These are phyloP conservation scores for Gorsachius goisagi DNA, from an alignment of 2,113 vertebrate genomes.

Conservation along the genomic window DNA sequence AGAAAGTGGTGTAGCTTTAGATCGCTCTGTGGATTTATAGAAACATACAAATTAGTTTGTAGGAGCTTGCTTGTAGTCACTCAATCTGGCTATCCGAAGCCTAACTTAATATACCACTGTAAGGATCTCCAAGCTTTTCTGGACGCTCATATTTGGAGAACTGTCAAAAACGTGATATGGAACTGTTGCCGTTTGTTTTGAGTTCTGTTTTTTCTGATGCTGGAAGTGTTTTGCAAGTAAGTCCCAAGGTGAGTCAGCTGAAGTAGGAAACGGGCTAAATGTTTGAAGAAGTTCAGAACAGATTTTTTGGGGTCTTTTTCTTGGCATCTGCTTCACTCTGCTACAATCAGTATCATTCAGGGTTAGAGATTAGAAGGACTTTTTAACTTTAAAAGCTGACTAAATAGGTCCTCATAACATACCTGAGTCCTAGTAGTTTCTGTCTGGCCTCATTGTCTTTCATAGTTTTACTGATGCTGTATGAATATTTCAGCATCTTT, in stretches of 20 bases:
- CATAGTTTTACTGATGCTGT: background rate
- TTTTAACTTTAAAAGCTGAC: background rate
- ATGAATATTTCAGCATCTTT: background rate
- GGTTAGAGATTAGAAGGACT: background rate
- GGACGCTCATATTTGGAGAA: background rate
- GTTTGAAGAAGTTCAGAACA: background rate
- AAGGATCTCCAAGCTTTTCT: background rate
- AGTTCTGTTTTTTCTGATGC: background rate
- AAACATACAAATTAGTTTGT: background rate
- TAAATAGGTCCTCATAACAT: background rate
- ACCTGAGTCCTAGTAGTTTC: background rate
- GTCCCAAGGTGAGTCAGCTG: background rate
- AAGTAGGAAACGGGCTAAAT: background rate
- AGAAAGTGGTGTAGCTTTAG: background rate
- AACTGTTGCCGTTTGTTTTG: background rate
- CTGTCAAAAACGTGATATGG: background rate
- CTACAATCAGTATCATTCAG: fast-evolving
- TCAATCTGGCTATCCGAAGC: background rate
- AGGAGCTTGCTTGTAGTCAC: fast-evolving
- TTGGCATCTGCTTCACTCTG: background rate
- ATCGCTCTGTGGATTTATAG: background rate
- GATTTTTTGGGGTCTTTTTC: background rate
- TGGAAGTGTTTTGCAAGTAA: background rate
- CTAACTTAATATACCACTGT: background rate
- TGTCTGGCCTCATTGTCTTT: background rate